Percentiles rank a stretch among this genome's conserved stretches.
phyloP scores from a whole-genome alignment of 2,888 invertebrate species.

The Phrixothrix hirtus region DNA sequence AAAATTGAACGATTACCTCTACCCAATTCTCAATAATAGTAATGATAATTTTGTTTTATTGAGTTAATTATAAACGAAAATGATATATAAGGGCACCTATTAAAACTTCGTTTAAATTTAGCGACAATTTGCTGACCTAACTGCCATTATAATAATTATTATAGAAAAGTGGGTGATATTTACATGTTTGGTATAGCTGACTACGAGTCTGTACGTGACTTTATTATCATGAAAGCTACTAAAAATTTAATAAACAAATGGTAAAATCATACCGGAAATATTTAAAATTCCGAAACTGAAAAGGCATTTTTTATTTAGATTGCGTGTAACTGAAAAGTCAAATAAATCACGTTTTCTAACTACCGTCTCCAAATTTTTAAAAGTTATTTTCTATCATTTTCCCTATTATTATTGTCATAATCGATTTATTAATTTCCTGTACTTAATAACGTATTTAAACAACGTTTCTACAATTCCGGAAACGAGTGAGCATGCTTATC shows the following conservation, averaged over 20 bases:
- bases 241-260: constrained; percentile 12
- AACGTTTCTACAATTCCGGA: too few relatives aligned
- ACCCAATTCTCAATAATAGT: too few relatives aligned
- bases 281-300: constrained; percentile 8
- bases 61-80: too few relatives aligned
- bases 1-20: too few relatives aligned
- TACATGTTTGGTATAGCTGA: not conserved
- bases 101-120: too few relatives aligned
- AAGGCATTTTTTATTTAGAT: constrained; percentile 33
- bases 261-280: constrained; percentile 3
- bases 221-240: constrained; percentile 1
- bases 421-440: not conserved
- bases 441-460: too few relatives aligned
- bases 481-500: not conserved
- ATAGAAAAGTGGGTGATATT: not conserved
- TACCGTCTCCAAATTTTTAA: not conserved
- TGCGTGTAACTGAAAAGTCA: constrained; percentile 24
- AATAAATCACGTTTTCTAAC: not conserved
- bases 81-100: too few relatives aligned
- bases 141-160: too few relatives aligned
- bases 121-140: too few relatives aligned
- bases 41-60: too few relatives aligned
- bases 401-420: not conserved
- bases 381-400: too few relatives aligned
- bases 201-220: not conserved